phyloP scores from a whole-genome alignment of 2,888 invertebrate genomes.

The Ophioninae sp. region DNA sequence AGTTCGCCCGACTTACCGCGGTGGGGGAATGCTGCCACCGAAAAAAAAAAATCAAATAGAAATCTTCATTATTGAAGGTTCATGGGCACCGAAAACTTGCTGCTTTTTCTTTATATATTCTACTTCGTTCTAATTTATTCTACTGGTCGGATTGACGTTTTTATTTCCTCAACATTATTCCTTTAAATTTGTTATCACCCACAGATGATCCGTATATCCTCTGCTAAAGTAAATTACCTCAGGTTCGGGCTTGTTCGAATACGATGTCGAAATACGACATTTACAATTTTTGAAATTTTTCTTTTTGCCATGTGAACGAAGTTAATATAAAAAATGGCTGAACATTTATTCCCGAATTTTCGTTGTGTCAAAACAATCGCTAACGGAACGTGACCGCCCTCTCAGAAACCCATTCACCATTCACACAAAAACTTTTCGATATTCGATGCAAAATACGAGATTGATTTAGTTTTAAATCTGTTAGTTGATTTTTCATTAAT shows the following conservation, averaged over 20 bases:
- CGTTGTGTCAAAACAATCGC: too few relatives aligned
- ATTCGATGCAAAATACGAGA: background rate
- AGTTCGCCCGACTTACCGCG: conserved; percentile 85
- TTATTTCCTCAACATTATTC: background rate
- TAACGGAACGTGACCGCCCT: background rate
- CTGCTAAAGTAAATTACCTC: background rate
- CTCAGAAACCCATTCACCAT: background rate
- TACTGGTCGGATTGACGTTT: background rate
- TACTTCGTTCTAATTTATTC: conserved; percentile 1
- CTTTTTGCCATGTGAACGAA: background rate
- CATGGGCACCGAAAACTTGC: conserved; percentile 34
- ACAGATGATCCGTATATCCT: background rate
- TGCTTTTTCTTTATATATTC: conserved; percentile 11
- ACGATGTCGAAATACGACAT: too few relatives aligned
- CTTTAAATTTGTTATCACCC: background rate
- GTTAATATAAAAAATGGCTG: background rate
- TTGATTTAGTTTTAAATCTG: background rate
- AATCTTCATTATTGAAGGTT: conserved; percentile 76
- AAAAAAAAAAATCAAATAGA: conserved; percentile 79
- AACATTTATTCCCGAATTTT: background rate
- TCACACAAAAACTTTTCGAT: background rate
- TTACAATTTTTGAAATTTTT: background rate
- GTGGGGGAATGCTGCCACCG: conserved; percentile 85
- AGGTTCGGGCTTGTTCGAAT: too few relatives aligned
- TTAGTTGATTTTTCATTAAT: background rate